Evolutionary conservation across 2,113 vertebrate genomes (phyloP).

Genomic region (Phoxinus phoxinus): DNA sequence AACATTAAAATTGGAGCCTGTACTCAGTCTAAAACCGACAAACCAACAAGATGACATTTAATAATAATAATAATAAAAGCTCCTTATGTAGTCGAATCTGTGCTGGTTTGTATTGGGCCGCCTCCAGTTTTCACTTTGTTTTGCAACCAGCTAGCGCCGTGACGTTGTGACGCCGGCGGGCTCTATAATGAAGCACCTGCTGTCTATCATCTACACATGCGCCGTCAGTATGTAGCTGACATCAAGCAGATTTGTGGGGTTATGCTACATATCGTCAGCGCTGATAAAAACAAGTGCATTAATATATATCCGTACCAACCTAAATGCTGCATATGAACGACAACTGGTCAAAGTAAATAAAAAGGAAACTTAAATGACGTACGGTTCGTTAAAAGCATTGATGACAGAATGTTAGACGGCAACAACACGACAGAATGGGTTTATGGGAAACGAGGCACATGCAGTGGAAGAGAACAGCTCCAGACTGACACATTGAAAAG

Average conservation of each 20-base stretch:
- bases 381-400: neutral
- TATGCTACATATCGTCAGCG: slow-evolving; percentile 11
- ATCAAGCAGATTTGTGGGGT: slow-evolving; percentile 6
- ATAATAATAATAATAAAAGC: too few species aligned
- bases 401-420: slow-evolving; percentile 61
- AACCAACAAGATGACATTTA: too few species aligned
- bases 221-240: slow-evolving; percentile 17
- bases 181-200: slow-evolving; percentile 11
- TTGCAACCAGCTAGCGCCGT: too few species aligned
- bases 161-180: too few species aligned
- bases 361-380: slow-evolving; percentile 13
- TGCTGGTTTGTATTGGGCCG: too few species aligned
- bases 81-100: too few species aligned
- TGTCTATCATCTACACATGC: neutral
- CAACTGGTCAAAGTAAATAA: slow-evolving; percentile 13
- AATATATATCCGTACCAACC: neutral
- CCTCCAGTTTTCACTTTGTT: too few species aligned
- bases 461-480: slow-evolving; percentile 77
- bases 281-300: neutral
- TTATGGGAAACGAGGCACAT: slow-evolving; percentile 63
- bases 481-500: slow-evolving; percentile 78
- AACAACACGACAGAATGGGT: slow-evolving; percentile 66
- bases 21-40: too few species aligned
- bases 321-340: neutral
- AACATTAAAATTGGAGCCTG: too few species aligned